phyloP scores from a whole-genome alignment of 1,140 invertebrate genomes.

The Gryon sp. region DNA sequence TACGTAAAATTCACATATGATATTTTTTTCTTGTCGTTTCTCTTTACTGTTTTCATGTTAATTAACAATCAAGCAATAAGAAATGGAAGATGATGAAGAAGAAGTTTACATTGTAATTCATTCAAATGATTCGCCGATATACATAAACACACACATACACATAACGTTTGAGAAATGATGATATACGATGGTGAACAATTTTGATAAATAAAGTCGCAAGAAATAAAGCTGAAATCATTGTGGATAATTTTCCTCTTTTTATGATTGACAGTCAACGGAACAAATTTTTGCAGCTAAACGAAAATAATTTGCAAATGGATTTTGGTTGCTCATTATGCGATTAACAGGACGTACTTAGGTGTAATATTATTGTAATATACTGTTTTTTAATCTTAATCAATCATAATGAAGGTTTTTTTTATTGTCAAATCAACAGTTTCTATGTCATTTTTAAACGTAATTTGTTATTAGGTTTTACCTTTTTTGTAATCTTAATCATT shows the following conservation, averaged over 20 bases:
- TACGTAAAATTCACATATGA: too few relatives aligned
- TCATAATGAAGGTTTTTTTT: too few relatives aligned
- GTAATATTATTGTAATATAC: constrained; percentile 17
- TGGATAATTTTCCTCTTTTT: constrained; percentile 19
- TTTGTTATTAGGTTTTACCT: too few relatives aligned
- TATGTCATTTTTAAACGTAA: constrained; percentile 34
- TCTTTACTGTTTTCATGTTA: too few relatives aligned
- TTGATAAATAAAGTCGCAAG: constrained; percentile 55
- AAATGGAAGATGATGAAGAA: too few relatives aligned
- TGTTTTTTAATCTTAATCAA: constrained; percentile 14
- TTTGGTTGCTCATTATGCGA: constrained; percentile 19
- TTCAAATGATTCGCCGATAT: constrained; percentile 9
- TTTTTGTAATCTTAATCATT: too few relatives aligned
- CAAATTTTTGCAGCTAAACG: constrained; percentile 17
- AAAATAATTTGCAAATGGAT: constrained; percentile 19
- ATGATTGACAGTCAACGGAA: too few relatives aligned
- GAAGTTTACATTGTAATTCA: constrained; percentile 22
- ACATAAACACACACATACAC: too few relatives aligned
- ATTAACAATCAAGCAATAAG: too few relatives aligned
- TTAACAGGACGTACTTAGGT: constrained; percentile 3
- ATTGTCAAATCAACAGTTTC: constrained; percentile 29
- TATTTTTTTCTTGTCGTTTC: too few relatives aligned
- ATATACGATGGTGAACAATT: constrained; percentile 33
- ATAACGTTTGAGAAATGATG: constrained; percentile 15
- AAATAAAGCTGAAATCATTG: constrained; percentile 31